These are phyloP conservation scores for Pelagia noctiluca DNA, from an alignment of 30 jellyfish, hydroid and myxozoan species.

Conservation along the genomic window DNA sequence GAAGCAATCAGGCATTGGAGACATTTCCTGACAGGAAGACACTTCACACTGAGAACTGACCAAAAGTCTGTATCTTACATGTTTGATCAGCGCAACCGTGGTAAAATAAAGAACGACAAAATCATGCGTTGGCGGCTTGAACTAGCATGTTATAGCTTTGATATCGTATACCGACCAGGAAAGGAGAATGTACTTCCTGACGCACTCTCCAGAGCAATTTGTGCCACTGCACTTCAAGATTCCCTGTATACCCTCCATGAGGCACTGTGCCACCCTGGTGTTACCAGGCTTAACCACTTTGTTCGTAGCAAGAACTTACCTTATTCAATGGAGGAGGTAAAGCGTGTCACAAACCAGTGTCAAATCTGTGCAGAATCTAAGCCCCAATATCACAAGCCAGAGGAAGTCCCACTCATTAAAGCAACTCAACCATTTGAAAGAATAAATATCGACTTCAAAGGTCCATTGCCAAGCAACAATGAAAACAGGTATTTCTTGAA, in stretches of 20 bases:
- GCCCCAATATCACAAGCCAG: slow-evolving; percentile 14
- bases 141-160: no score
- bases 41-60: slow-evolving; percentile 76
- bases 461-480: no score
- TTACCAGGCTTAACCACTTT: slow-evolving; percentile 69
- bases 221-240: no score
- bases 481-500: no score
- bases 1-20: slow-evolving; percentile 79
- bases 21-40: slow-evolving; percentile 71
- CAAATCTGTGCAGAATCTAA: slow-evolving; percentile 58
- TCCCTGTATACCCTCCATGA: slow-evolving; percentile 52
- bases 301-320: no score
- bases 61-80: slow-evolving; percentile 78
- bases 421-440: no score
- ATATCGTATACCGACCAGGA: slow-evolving; percentile 86
- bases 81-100: slow-evolving; percentile 50
- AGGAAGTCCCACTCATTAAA: no score
- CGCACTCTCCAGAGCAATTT: no score
- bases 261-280: slow-evolving; percentile 86
- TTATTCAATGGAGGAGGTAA: slow-evolving; percentile 62
- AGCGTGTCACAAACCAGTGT: no score
- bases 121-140: slow-evolving; percentile 85
- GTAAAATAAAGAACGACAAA: slow-evolving; percentile 82
- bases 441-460: no score
- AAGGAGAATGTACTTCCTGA: no score